A percentile compares a stretch with the other conserved stretches of the same genome.
These are phyloP conservation scores for Sphaerodactylus townsendi DNA, from an alignment of 2,113 vertebrate genomes.

Conservation along the genomic window DNA sequence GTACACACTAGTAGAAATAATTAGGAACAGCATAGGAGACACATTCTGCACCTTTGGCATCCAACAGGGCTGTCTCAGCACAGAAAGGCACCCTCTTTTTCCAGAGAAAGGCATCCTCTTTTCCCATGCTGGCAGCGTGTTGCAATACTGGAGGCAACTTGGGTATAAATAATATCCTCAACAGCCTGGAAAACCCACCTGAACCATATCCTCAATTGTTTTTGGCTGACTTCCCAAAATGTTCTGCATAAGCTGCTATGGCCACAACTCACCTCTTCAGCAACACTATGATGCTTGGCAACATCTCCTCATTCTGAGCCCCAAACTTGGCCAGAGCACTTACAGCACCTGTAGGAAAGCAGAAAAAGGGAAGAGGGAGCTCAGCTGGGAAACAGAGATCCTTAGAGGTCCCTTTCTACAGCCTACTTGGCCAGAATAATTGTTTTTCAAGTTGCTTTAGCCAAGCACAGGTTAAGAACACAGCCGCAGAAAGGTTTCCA, in stretches of 20 bases:
- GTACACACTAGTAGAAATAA: background rate
- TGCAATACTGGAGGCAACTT: background rate
- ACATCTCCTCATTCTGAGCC: slow-evolving; percentile 83
- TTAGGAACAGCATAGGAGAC: background rate
- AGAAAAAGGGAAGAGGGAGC: background rate
- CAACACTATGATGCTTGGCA: slow-evolving; percentile 81
- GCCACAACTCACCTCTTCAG: slow-evolving; percentile 74
- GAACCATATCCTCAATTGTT: background rate
- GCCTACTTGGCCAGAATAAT: background rate
- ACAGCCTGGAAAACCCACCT: too few relatives aligned
- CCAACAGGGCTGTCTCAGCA: too few relatives aligned
- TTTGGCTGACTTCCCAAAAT: background rate
- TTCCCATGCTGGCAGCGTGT: background rate
- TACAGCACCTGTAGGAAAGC: slow-evolving; percentile 73
- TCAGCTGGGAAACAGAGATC: slow-evolving; percentile 27
- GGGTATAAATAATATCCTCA: too few relatives aligned
- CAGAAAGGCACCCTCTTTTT: background rate
- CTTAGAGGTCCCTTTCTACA: background rate
- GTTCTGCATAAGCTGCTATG: background rate
- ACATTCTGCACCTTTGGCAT: background rate
- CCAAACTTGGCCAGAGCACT: slow-evolving; percentile 85
- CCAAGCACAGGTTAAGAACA: background rate
- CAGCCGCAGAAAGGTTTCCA: background rate
- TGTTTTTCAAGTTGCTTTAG: background rate
- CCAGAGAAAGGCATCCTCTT: background rate